A percentile compares a stretch with the other conserved stretches of the same genome.
Conservation (phyloP, 1,140 invertebrate genomes). For the Kradibia gibbosae region DNA sequence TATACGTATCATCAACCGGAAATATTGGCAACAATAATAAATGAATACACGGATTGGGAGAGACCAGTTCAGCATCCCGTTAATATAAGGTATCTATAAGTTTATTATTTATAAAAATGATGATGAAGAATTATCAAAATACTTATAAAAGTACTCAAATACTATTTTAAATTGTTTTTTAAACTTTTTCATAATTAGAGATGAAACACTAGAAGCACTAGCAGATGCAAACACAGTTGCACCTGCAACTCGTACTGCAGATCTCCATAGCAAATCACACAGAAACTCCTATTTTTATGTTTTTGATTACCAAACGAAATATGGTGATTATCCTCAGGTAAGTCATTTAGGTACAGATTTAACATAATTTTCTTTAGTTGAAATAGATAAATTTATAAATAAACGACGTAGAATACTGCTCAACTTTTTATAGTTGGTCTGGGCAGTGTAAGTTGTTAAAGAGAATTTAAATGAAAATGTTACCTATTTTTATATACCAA, state of each 20-base stretch:
- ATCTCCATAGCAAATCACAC: conserved; percentile 89
- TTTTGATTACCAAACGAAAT: conserved; percentile 94
- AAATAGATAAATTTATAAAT: too few relatives aligned
- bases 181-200: conserved; percentile 75
- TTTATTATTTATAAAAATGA: background rate
- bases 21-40: conserved; percentile 90
- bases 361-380: too few relatives aligned
- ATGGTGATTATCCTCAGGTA: conserved; percentile 91
- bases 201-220: conserved; percentile 93
- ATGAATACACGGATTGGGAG: conserved; percentile 98
- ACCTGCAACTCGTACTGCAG: conserved; percentile 91
- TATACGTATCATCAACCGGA: conserved; percentile 90
- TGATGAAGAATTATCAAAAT: background rate
- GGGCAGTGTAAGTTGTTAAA: too few relatives aligned
- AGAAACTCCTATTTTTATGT: conserved; percentile 92
- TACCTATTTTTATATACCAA: too few relatives aligned
- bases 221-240: conserved; percentile 95
- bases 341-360: conserved; percentile 56
- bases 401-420: too few relatives aligned
- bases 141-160: background rate
- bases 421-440: too few relatives aligned
- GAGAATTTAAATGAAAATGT: too few relatives aligned
- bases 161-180: too few relatives aligned
- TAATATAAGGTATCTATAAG: conserved; percentile 80
- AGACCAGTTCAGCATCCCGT: conserved; percentile 93